Base-by-base conservation (phyloP, 2,113 vertebrate species). In the Synodontis membranacea region DNA sequence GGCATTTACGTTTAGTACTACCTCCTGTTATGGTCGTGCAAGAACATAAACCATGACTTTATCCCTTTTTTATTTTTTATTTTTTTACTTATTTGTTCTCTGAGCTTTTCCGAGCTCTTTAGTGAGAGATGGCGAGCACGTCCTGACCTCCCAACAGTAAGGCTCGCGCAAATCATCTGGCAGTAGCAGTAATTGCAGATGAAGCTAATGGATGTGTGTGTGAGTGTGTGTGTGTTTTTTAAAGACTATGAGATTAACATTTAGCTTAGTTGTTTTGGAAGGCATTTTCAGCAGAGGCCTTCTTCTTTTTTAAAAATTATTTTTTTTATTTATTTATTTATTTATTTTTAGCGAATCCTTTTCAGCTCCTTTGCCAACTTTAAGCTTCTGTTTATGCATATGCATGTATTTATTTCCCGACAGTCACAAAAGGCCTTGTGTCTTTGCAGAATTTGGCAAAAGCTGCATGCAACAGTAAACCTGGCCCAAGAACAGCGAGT, bases 1-100 rank as follows among this genome's bases (percentile, higher is more conserved):
- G 90, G 56, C 58, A 89, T 91, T 93, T 90, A 92, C 87, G 84
- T 86, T 86, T 89, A 86, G 89, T 86, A 87, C 87, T 50, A 83
- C 88, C 48, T 91, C 82, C 86, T 90, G 91, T 92, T 89, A 83
- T 90, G 88, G 87, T 80, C 83, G 83, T 90, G 89, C 88, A 82
- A 86, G 90, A 91, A 90, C 90, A 92, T 91, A 93, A 93, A 91
- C 78, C 84, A 83, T 72, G 21, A 19, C 4, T 21, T 0, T 23
- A 1, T 25, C 11, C 11, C 37, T 23, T 25, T 0, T 28, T 34
- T 66, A 17, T 72, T 3, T 56, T 5, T 21, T 54, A 19, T 62
- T 62, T n/a, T 62, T 11, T 3, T n/a, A n/a, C 25, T 11, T 62
- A 0, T n/a, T n/a, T 23, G 31, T 70, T 72, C 86, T 91, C 84